phyloP scores from a whole-genome alignment of 2,113 vertebrate species.

The Sander vitreus region DNA sequence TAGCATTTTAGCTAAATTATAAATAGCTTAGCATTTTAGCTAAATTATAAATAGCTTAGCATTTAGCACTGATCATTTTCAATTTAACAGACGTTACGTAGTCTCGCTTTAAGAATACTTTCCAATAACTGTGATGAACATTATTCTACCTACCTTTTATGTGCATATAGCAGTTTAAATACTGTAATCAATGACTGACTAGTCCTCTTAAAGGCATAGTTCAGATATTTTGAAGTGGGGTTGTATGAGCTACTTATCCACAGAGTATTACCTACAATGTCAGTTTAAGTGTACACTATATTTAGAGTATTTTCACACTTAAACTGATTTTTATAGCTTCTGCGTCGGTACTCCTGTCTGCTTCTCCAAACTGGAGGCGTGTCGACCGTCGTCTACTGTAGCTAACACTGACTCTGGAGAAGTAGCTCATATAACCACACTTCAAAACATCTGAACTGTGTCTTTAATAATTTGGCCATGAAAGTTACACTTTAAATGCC shows the following conservation, averaged over 20 bases:
- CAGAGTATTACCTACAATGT: too few relatives aligned
- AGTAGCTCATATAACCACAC: too few relatives aligned
- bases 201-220: too few relatives aligned
- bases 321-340: too few relatives aligned
- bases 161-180: constrained; percentile 47
- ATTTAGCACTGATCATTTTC: neutral
- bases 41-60: constrained; percentile 4
- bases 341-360: too few relatives aligned
- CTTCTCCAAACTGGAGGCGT: too few relatives aligned
- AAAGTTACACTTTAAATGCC: constrained; percentile 46
- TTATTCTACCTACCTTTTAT: constrained; percentile 9
- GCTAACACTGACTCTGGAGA: too few relatives aligned
- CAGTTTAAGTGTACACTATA: too few relatives aligned
- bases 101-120: constrained; percentile 9
- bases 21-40: neutral
- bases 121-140: neutral
- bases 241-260: too few relatives aligned
- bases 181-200: neutral
- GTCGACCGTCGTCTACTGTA: too few relatives aligned
- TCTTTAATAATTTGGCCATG: constrained; percentile 37
- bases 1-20: neutral
- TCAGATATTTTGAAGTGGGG: too few relatives aligned
- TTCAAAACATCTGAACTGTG: neutral
- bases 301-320: too few relatives aligned
- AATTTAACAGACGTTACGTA: constrained; percentile 1